Percentiles rank a stretch among this genome's conserved stretches.
phyloP scores from a whole-genome alignment of 2,797 vertebrate genomes.

The Bothrops alternatus region DNA sequence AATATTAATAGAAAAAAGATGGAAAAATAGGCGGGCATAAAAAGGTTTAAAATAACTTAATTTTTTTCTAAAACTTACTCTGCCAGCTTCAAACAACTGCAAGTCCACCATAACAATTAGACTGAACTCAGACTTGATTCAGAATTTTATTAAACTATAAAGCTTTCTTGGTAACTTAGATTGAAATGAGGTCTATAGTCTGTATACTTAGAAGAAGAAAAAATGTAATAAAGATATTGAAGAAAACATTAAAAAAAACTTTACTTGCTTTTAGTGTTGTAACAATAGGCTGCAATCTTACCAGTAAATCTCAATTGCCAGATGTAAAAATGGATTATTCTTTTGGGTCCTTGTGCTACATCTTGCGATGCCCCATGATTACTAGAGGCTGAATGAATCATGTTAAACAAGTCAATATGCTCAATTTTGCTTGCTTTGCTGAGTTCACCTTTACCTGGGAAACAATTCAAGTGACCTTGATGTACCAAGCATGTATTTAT shows the following conservation, averaged over 20 bases:
- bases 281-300: background rate
- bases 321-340: background rate
- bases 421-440: slow-evolving; percentile 16
- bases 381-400: background rate
- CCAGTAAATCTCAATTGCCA: background rate
- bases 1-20: background rate
- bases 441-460: slow-evolving; percentile 3
- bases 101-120: background rate
- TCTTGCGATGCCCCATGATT: background rate
- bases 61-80: background rate
- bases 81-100: background rate
- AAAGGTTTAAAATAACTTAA: background rate
- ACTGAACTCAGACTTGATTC: background rate
- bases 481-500: background rate
- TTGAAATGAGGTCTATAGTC: background rate
- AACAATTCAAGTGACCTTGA: background rate
- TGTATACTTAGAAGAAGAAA: background rate
- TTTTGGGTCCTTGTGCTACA: background rate
- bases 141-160: background rate
- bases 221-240: background rate
- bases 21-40: background rate
- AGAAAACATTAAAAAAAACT: too few relatives aligned
- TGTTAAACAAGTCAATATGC: background rate
- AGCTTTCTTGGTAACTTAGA: background rate
- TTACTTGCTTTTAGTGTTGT: background rate